phyloP scores from a whole-genome alignment of 2,888 invertebrate genomes.

The Diarsia mendica region DNA sequence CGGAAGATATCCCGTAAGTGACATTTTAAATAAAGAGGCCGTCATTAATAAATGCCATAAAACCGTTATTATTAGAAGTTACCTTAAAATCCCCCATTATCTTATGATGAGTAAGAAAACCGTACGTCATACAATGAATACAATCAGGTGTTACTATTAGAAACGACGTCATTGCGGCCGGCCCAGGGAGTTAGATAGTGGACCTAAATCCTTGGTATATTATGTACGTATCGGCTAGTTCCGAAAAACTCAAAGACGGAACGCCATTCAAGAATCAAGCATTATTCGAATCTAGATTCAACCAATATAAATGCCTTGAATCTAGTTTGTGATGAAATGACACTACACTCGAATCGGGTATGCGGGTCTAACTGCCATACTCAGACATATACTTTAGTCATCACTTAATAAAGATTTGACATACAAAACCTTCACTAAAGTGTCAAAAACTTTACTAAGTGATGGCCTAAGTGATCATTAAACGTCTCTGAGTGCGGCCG shows the following conservation, averaged over 20 bases:
- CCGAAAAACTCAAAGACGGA: neutral
- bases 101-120: slow-evolving; percentile 2
- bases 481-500: too few species aligned
- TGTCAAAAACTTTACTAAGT: too few species aligned
- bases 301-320: neutral
- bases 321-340: neutral
- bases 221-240: neutral
- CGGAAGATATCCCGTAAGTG: too few species aligned
- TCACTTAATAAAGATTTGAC: too few species aligned
- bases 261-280: too few species aligned
- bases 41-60: neutral
- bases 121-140: neutral
- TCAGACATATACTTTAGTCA: too few species aligned
- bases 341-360: too few species aligned
- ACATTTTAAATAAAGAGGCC: too few species aligned
- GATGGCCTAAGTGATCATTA: too few species aligned
- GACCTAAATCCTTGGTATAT: neutral
- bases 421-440: too few species aligned
- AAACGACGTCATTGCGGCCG: neutral
- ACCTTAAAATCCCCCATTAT: slow-evolving; percentile 2
- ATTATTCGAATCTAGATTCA: too few species aligned
- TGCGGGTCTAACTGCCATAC: too few species aligned
- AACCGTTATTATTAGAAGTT: neutral
- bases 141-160: neutral
- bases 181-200: neutral